Conservation (phyloP, 2,888 invertebrate species). For the Oeneis ivallda region DNA sequence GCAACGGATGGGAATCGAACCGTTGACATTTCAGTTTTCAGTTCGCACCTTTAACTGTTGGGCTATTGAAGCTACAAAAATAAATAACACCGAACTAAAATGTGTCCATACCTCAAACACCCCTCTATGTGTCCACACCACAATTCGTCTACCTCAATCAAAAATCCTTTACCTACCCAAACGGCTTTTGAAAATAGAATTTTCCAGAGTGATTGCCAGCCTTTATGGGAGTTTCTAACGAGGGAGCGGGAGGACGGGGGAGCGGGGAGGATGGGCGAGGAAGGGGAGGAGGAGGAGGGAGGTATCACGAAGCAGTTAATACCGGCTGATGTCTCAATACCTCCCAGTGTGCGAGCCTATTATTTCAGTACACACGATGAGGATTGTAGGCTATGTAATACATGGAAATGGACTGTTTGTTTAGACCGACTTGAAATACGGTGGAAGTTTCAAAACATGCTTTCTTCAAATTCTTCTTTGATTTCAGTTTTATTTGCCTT, state of each 20-base stretch:
- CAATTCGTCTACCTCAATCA: conserved; percentile 25
- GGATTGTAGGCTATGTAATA: conserved; percentile 44
- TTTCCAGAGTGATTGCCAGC: conserved; percentile 29
- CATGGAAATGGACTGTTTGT: conserved; percentile 53
- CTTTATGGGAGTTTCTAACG: conserved; percentile 42
- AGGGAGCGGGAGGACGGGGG: conserved; percentile 30
- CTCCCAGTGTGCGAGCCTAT: conserved; percentile 80
- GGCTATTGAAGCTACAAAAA: no score
- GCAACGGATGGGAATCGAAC: no score
- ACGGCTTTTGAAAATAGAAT: conserved; percentile 35
- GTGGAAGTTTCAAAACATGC: no score
- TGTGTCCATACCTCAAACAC: background rate
- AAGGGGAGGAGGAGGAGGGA: conserved; percentile 31
- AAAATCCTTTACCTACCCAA: conserved; percentile 26
- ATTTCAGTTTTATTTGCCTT: no score
- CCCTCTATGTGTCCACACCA: background rate
- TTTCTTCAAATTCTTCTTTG: no score
- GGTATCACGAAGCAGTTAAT: conserved; percentile 58
- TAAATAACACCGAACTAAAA: background rate
- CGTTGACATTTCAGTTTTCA: no score
- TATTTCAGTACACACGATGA: conserved; percentile 79
- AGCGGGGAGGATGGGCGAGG: background rate
- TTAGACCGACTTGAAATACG: background rate
- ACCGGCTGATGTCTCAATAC: conserved; percentile 81
- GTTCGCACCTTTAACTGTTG: no score